Evolutionary conservation across 1,140 invertebrate species (phyloP), one percentile per base, ranked within the genome.

Genomic region (Colletes latitarsis): DNA sequence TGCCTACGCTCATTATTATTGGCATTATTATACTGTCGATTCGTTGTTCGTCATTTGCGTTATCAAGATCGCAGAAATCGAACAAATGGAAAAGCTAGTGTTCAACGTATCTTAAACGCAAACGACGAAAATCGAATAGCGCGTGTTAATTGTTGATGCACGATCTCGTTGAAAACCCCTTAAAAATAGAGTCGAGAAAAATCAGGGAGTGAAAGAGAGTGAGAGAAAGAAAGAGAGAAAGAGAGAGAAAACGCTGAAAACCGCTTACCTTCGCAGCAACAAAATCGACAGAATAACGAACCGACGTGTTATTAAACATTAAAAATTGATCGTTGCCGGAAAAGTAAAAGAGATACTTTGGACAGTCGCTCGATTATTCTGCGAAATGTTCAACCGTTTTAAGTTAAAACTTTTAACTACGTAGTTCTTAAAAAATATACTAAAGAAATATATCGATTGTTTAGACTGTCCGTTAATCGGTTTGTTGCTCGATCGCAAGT

Each of bases 91-190:
- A 49, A 12, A 12, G 3, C 3, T 49, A 71, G 15, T 8, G 66
- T 70, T 58, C 41, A 14, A 57, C 3, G 41, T 58, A 69, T 64
- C 19, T 73, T 46, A 49, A 71, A 52, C 66, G 82, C 77, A 52
- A 80, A 77, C 55, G 72, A 77, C 69, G 46, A 81, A 63, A 19
- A 66, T 39, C 69, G 77, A 58, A 77, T 52, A 76, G 77, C 66
- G 66, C 70, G 74, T 84, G 86, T 88, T 88, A 80, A 88, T 88
- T 86, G 84, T 88, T 88, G 82, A 82, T 77, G 83, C 85, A 67
- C 71, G 68, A 77, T 81, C 77, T 73, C 72, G 78, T 77, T 71
- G 78, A 75, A 46, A 55, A 80, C 67, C 53, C 78, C 78, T 63
- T 52, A n/a, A 74, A n/a, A 17, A 49, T 77, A 46, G 43, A 70